Evolutionary conservation across 2,113 vertebrate genomes (phyloP), one percentile per base, ranked within the genome.

Genomic region (Apodemus sylvaticus): DNA sequence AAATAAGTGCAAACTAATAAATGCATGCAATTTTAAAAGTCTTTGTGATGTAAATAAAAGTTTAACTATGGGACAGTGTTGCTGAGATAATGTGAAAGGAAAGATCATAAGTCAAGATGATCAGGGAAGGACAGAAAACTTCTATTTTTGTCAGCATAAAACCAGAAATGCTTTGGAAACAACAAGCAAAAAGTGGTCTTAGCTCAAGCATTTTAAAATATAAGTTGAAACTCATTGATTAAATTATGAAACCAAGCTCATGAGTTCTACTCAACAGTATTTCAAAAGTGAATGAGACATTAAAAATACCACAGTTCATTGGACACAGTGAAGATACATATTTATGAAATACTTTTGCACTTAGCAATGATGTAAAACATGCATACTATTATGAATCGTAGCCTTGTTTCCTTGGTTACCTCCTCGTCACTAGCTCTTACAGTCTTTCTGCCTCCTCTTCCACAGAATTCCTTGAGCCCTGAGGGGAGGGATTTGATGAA

Each of bases 291-390:
- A 86, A 66, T 70, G 55, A 70, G 39, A 73, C 36, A 45, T 60
- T 86, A 77, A 53, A 86, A 95, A 86, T 62, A 26, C 48, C 48
- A 79, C 4, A 53, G 12, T 82, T 4, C 31, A 85, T 62, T 92
- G 31, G 29, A 6, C 5, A 48, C 24, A 62, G 7, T 51, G 73
- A 92, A n/a, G 42, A 58, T 60, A n/a, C 4, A 66, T 79, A 7
- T 68, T 87, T 77, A 51, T 86, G 39, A 51, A 95, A 78, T 11
- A 55, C 16, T 60, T 86, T 91, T 79, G 4, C 51, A 62, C 39
- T 91, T 91, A 78, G 24, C 77, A 86, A 86, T 86, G 51, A 29
- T 76, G 8, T 85, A 77, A 90, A 94, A 90, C 83, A 8, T 29
- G 42, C 85, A 76, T 55, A 22, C 16, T 85, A 51, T 89, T 94